Evolutionary conservation across 1,140 invertebrate genomes (phyloP), one percentile per base, ranked within the genome.

Genomic region (Acromyrmex charruanus): DNA sequence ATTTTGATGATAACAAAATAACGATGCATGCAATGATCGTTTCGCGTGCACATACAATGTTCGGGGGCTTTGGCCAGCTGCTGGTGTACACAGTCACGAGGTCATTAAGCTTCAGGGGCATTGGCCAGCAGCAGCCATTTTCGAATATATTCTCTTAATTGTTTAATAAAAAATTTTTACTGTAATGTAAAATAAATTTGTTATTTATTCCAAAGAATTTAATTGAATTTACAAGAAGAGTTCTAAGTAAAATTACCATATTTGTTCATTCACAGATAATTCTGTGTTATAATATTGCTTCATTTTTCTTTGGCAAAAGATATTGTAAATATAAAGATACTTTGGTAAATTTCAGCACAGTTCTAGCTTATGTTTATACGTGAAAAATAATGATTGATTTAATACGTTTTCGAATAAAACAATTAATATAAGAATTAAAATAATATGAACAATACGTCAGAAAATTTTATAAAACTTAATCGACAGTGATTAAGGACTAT

Each of bases 21-120:
- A 44, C 53, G 49, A 68, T 25, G 55, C 69, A 53, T 84, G 79
- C 85, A 82, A 88, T 74, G 63, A 77, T 69, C 72, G 69, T 77
- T 87, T 75, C 51, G 61, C 71, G 77, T 81, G 90, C 89, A 44
- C 39, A 93, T 89, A 89, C 92, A 85, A 93, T 88, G 86, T 65
- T 87, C 86, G 86, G 51, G 90, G 68, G 88, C 80, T 92, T 88
- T 80, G 82, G 87, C 79, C 89, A 87, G 79, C 74, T 85, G 84
- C 84, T 65, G 65, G 51, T 80, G 77, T 35, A 75, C 75, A 82
- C 89, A 93, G 92, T 94, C 91, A 93, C 91, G 91, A 86, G 93
- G 91, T 94, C 93, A 94, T 94, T 92, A 93, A 94, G 91, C 88
- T 87, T 88, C 91, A 86, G 77, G 90, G 88, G 90, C 86, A 90